These are phyloP conservation scores for Vespertilio murinus DNA, from an alignment of 2,797 vertebrate species.

Conservation along the genomic window DNA sequence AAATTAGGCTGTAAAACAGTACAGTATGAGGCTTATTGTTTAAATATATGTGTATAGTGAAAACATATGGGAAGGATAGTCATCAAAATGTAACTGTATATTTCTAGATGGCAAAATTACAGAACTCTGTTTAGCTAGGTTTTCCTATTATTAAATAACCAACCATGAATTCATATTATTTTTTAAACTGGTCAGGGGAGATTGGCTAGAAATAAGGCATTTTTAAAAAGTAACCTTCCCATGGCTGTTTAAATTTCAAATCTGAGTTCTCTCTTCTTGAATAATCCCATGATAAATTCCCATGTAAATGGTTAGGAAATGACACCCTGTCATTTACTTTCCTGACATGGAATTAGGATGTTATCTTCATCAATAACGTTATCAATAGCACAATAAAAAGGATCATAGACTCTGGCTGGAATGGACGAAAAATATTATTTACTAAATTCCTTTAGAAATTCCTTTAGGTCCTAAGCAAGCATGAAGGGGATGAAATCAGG, in stretches of 20 bases:
- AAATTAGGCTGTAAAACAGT: not conserved
- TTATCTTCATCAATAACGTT: not conserved
- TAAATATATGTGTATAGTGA: not conserved
- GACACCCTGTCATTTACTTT: not conserved
- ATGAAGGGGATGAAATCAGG: not conserved
- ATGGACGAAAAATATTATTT: not conserved
- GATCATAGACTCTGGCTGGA: not conserved
- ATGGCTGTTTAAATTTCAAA: slow-evolving; percentile 9
- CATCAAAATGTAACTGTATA: not conserved
- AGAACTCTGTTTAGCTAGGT: not conserved
- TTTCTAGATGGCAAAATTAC: not conserved
- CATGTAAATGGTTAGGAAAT: not conserved
- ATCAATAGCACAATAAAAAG: not conserved
- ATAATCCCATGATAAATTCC: not conserved
- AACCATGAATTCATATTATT: not conserved
- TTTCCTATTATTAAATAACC: not conserved
- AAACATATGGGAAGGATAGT: not conserved
- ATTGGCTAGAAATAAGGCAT: not conserved
- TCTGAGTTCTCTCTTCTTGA: not conserved
- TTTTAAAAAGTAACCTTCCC: not conserved
- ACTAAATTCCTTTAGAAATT: no score
- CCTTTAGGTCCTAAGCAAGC: not conserved
- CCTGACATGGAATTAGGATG: not conserved
- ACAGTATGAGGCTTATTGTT: not conserved
- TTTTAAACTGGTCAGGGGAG: not conserved